Conservation (phyloP, 2,113 vertebrate species). For the Python bivittatus region DNA sequence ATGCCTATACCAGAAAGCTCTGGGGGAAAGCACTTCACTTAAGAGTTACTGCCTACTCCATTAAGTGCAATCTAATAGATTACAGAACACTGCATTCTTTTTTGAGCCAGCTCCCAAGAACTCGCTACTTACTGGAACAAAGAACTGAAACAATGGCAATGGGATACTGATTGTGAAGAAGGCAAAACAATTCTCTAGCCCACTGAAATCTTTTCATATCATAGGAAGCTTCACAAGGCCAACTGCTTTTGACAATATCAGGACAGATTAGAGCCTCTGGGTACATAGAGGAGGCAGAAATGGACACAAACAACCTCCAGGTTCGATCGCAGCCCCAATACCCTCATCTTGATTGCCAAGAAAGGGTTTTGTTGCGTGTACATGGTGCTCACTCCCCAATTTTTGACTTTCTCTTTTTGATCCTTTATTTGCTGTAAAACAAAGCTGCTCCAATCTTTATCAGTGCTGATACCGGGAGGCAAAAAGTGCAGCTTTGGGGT, state of each 20-base stretch:
- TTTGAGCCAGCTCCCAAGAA: not conserved
- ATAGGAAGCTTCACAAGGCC: slow-evolving; percentile 35
- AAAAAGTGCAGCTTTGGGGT: not conserved
- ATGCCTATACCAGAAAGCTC: not conserved
- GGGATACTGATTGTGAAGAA: slow-evolving; percentile 22
- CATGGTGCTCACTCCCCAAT: not conserved
- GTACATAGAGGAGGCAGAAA: slow-evolving; percentile 1
- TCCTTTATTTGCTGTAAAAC: not conserved
- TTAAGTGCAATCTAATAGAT: not conserved
- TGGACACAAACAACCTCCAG: not conserved
- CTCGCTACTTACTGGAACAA: not conserved
- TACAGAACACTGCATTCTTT: not conserved
- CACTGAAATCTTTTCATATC: slow-evolving; percentile 16
- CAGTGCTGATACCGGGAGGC: not conserved
- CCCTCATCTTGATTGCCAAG: slow-evolving; percentile 20
- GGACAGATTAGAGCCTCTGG: slow-evolving; percentile 31
- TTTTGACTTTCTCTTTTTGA: not conserved
- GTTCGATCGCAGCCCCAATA: not conserved
- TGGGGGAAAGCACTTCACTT: not conserved
- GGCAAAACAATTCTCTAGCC: slow-evolving; percentile 13
- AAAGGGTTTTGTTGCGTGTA: not conserved
- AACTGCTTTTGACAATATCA: slow-evolving; percentile 12
- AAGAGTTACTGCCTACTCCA: not conserved
- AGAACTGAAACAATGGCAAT: slow-evolving; percentile 15
- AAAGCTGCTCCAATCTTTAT: not conserved